Evolutionary conservation across 2,113 vertebrate species (phyloP).

Genomic region (Vidua macroura): DNA sequence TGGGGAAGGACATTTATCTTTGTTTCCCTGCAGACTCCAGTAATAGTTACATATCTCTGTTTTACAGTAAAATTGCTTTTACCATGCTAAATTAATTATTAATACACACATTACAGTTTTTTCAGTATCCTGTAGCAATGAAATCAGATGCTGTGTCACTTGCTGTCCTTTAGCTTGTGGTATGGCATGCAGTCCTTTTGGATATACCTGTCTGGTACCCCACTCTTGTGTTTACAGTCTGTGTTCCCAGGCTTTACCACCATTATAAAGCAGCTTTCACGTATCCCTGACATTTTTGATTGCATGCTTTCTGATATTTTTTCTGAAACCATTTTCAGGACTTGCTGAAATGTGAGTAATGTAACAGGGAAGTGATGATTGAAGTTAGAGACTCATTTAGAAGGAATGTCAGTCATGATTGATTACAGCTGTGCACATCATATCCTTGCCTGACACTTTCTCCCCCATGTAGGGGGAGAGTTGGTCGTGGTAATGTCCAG

Average conservation of each 20-base stretch:
- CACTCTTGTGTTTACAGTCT: not conserved
- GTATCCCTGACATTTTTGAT: not conserved
- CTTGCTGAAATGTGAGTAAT: not conserved
- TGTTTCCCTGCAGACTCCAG: not conserved
- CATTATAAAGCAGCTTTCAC: not conserved
- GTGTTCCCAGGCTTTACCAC: not conserved
- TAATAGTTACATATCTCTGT: not conserved
- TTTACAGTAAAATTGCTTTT: constrained; percentile 15
- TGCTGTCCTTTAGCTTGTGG: not conserved
- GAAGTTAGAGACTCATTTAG: not conserved
- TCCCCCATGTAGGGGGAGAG: fast-evolving
- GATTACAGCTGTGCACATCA: not conserved
- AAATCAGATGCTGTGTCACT: not conserved
- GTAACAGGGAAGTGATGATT: not conserved
- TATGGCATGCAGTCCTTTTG: not conserved
- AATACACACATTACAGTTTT: not conserved
- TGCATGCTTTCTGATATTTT: not conserved
- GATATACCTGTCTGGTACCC: not conserved
- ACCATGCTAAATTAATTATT: not conserved
- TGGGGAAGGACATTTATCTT: not conserved
- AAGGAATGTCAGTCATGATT: not conserved
- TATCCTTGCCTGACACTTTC: not conserved
- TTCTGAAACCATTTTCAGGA: not conserved
- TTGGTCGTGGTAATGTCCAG: not conserved
- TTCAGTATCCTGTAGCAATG: not conserved